Evolutionary conservation across 64 coral and sea anemone genomes (phyloP).

Genomic region (Pachyseris speciosa): DNA sequence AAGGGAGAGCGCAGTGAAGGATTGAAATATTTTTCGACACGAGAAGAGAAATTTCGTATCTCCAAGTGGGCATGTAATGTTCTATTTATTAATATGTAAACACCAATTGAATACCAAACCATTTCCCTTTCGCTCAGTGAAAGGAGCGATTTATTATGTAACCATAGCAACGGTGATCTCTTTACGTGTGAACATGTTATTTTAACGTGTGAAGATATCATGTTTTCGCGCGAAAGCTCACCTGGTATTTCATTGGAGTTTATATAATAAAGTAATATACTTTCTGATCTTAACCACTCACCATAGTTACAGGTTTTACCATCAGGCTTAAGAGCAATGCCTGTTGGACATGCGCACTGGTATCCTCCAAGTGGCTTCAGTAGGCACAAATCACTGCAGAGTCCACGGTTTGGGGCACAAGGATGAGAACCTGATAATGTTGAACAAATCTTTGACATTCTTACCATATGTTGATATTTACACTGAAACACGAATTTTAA

Average conservation of each 20-base stretch:
- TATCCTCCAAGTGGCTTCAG: slow-evolving; percentile 33
- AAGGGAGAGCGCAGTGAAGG: too few species aligned
- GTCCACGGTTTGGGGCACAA: slow-evolving; percentile 16
- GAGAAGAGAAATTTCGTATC: too few species aligned
- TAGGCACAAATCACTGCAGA: slow-evolving; percentile 59
- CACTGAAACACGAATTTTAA: neutral
- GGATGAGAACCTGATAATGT: slow-evolving; percentile 9
- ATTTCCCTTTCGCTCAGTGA: too few species aligned
- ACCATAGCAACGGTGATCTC: too few species aligned
- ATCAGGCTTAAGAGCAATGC: slow-evolving; percentile 12
- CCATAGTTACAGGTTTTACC: slow-evolving; percentile 53
- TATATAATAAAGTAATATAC: neutral
- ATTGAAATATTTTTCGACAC: too few species aligned
- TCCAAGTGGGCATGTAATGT: too few species aligned
- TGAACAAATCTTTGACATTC: neutral
- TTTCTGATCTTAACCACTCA: neutral
- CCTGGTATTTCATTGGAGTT: neutral
- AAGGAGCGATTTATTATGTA: too few species aligned
- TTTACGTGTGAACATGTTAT: too few species aligned
- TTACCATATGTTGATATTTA: neutral
- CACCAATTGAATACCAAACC: too few species aligned
- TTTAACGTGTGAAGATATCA: too few species aligned
- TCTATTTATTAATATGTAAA: too few species aligned
- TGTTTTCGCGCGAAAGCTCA: too few species aligned
- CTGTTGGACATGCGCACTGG: slow-evolving; percentile 57